Evolutionary conservation across 2,888 invertebrate genomes (phyloP), one percentile per base, ranked within the genome.

Genomic region (Tenodera sinensis): DNA sequence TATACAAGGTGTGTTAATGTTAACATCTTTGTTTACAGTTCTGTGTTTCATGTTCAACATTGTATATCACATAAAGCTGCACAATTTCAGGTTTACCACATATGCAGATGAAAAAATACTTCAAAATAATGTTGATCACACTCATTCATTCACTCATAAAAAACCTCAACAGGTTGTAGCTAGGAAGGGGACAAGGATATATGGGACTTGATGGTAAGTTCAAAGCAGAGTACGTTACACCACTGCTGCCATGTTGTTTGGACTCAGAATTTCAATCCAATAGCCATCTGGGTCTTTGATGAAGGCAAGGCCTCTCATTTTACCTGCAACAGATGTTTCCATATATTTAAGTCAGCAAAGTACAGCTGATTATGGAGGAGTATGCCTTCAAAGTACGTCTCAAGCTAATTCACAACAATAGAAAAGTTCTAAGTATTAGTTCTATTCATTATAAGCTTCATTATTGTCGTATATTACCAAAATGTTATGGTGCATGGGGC

Each of bases 271-370:
- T 93, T 99, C 98, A 92, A 99, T 98, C 98, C 98, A 98, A 92
- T 99, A 99, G 54, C 98, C 98, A 93, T 99, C 99, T 0, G 99
- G 99, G 93, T 99, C 99, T 92, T 98, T 97, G 90, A 99, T 98
- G 93, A 99, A 99, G 2, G 98, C 99, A 85, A 99, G 94, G 0
- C 98, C 98, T 93, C 97, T 98, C 98, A 98, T 98, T 93, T 97
- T 97, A 0, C 98, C 98, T 94, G 92, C 20, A 92, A 92, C 89
- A 90, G 88, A 89, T 25, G 84, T 84, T 84, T 15, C 20, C 0
- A 83, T 6, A 83, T 15, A 83, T 30, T 25, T 7, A 20, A 30
- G 20, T 42, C 42, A 42, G 12, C 12, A 42, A 42, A 12, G 0
- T 42, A 34, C 8, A 8, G 8, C 34, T 12, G 42, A 42, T 42